phyloP scores from a whole-genome alignment of 2,888 invertebrate species.

The Drosophila robusta region DNA sequence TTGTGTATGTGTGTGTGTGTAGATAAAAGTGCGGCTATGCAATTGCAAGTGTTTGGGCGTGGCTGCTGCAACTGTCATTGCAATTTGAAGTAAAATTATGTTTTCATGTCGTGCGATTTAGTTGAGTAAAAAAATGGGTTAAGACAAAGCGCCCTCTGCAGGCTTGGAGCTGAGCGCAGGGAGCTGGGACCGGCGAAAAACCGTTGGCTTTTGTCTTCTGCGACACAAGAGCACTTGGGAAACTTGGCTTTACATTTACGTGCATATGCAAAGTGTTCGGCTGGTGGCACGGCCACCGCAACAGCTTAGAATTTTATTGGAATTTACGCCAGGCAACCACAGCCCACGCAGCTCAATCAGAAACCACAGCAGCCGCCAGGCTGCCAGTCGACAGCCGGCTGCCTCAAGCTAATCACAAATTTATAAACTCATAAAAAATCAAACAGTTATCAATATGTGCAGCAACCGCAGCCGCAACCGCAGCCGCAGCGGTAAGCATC shows the following conservation, averaged over 20 bases:
- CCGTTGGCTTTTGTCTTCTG: constrained; percentile 44
- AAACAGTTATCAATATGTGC: constrained; percentile 81
- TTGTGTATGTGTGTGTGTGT: constrained; percentile 33
- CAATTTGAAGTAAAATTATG: constrained; percentile 80
- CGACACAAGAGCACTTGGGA: constrained; percentile 33
- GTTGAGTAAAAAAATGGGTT: constrained; percentile 43
- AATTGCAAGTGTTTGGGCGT: constrained; percentile 61
- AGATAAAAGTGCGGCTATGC: constrained; percentile 35
- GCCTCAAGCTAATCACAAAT: constrained; percentile 76
- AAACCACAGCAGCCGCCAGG: constrained; percentile 35
- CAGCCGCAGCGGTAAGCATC: constrained; percentile 5
- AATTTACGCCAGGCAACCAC: constrained; percentile 25
- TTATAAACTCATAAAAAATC: constrained; percentile 81
- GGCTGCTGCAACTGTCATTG: constrained; percentile 72
- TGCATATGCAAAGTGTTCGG: constrained; percentile 44
- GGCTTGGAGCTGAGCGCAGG: neutral
- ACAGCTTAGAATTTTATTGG: constrained; percentile 25
- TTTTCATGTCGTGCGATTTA: constrained; percentile 78
- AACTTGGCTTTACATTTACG: constrained; percentile 39
- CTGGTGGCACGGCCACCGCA: neutral
- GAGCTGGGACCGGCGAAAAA: constrained; percentile 31
- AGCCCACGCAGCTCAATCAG: constrained; percentile 37
- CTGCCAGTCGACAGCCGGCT: constrained; percentile 1
- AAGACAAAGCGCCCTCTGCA: constrained; percentile 61
- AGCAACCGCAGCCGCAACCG: constrained; percentile 29